Evolutionary conservation across 2,888 invertebrate species (phyloP), one percentile per base, ranked within the genome.

Genomic region (Oxystoma pomonae): DNA sequence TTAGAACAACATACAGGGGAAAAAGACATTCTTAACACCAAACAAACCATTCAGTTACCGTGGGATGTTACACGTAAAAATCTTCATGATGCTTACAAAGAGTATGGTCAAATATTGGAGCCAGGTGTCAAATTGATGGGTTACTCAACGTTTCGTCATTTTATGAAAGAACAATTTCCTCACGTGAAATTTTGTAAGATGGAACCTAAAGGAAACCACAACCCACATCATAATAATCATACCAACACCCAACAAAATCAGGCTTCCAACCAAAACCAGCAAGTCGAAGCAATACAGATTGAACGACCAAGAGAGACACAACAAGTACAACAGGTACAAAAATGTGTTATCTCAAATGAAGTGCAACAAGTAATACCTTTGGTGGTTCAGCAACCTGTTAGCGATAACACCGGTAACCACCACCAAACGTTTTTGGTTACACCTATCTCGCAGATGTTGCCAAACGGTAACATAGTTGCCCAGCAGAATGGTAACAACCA

Each of bases 111-210:
- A 75, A 86, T 87, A 68, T 78, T 87, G 59, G 88, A 89, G 71
- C 88, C 89, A 0, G 86, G 86, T 60, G 86, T 88, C 16, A 91
- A 90, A 78, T 80, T 89, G 16, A 90, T 91, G 90, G 90, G 91
- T 0, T 91, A 90, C 73, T 90, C 90, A 1, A 90, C 90, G 9
- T 91, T 91, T 80, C 82, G 90, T 67, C 87, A 90, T 71, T 91
- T 91, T 74, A 89, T 91, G 87, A 90, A 90, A 75, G 90, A 90
- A 71, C 91, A 91, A 75, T 91, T 91, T 77, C 90, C 91, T 0
- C 87, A 90, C 72, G 88, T 90, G 2, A 89, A 88, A 74, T 90
- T 90, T 74, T 82, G 82, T 56, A 84, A 84, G 73, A 74, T 83
- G 16, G 88, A 88, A 66, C 85, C 86, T 0, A 87, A 86, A 72